Conservation (phyloP, 2,888 invertebrate species). For the Drosophila algonquin region DNA sequence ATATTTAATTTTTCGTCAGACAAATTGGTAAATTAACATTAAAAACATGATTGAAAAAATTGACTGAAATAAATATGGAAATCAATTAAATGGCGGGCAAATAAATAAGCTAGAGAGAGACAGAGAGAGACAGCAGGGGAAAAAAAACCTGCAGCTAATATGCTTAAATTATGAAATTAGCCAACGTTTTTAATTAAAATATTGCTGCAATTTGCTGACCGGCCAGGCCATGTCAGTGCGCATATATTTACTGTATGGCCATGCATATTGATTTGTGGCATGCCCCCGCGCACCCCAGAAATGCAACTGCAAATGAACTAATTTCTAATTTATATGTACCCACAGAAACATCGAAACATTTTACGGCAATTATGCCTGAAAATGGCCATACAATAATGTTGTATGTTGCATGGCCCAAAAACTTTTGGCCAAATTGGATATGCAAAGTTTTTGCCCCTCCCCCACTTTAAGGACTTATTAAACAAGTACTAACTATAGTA, state of each 20-base stretch:
- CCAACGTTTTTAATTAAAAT: conserved; percentile 60
- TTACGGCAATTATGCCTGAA: conserved; percentile 47
- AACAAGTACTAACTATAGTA: conserved; percentile 3
- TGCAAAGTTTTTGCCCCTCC: not conserved
- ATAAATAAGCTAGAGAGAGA: conserved; percentile 46
- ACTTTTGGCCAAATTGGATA: conserved; percentile 7
- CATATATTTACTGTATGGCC: conserved; percentile 30
- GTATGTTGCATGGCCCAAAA: not conserved
- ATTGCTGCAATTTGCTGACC: conserved; percentile 31
- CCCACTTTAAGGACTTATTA: conserved; percentile 30
- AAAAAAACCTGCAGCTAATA: conserved; percentile 36
- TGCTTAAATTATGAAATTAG: conserved; percentile 63
- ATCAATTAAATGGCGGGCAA: conserved; percentile 47
- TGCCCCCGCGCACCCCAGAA: conserved; percentile 8
- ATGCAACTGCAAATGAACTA: conserved; percentile 54
- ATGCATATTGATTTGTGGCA: conserved; percentile 51
- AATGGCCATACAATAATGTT: conserved; percentile 33
- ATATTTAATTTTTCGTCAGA: conserved; percentile 49
- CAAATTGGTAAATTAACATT: conserved; percentile 51
- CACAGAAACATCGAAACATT: conserved; percentile 21
- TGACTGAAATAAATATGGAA: conserved; percentile 45
- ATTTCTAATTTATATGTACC: conserved; percentile 59
- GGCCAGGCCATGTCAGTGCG: conserved; percentile 14
- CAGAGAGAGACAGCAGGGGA: conserved; percentile 2
- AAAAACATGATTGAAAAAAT: conserved; percentile 35